phyloP scores from a whole-genome alignment of 2,113 vertebrate genomes.

The Pimephales promelas region DNA sequence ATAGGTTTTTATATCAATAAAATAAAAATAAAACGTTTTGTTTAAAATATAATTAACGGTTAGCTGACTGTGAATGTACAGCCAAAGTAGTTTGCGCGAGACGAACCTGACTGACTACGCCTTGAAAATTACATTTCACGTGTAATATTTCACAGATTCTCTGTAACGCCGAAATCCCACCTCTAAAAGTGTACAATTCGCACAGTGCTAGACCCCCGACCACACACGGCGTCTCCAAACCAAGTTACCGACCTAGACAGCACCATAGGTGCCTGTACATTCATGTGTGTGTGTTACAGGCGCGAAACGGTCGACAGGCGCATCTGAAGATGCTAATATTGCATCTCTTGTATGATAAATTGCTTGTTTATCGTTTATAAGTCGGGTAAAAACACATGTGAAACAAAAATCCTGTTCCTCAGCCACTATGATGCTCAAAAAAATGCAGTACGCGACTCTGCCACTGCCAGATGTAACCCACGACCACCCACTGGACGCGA shows the following conservation, averaged over 20 bases:
- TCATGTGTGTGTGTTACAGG: too few relatives aligned
- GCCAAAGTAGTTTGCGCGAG: neutral
- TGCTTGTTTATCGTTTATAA: neutral
- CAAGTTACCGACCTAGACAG: neutral
- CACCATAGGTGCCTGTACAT: neutral
- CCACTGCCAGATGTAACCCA: neutral
- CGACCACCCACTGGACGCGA: neutral
- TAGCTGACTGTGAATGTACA: neutral
- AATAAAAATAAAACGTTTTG: neutral
- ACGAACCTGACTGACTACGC: neutral
- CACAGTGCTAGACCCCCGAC: neutral
- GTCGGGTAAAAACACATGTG: neutral
- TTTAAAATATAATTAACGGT: neutral
- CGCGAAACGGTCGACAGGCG: neutral
- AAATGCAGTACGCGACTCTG: neutral
- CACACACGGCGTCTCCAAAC: neutral
- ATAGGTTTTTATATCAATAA: neutral
- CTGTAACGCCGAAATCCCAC: too few relatives aligned
- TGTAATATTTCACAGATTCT: neutral
- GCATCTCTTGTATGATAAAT: neutral
- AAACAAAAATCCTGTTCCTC: constrained; percentile 2
- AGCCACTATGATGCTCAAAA: neutral
- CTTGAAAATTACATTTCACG: neutral
- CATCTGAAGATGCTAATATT: neutral
- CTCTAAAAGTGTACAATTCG: neutral